Conservation (phyloP, 2,113 vertebrate genomes). For the Sinocyclocheilus rhinocerous region DNA sequence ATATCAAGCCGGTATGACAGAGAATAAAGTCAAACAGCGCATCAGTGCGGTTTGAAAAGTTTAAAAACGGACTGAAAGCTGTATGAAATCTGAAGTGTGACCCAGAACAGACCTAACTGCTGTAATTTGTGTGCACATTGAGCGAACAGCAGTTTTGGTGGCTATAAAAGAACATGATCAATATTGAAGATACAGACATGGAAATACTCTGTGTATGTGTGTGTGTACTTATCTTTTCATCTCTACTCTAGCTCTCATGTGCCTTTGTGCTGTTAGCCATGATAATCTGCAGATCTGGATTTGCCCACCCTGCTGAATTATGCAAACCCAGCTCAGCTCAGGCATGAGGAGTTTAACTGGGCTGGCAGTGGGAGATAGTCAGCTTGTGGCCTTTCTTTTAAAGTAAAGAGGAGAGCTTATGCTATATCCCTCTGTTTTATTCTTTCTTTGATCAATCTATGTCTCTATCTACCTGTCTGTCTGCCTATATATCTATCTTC, state of each 20-base stretch:
- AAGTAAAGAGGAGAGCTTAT: slow-evolving; percentile 27
- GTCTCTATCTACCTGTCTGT: neutral
- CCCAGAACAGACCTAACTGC: neutral
- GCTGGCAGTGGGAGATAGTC: neutral
- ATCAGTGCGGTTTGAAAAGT: neutral
- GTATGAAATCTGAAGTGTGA: neutral
- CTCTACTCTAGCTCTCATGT: slow-evolving; percentile 9
- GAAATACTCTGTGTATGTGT: neutral
- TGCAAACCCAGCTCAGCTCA: too few species aligned
- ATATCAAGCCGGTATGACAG: slow-evolving; percentile 10
- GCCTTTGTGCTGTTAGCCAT: slow-evolving; percentile 41
- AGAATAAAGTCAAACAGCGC: slow-evolving; percentile 4
- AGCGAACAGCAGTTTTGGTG: neutral
- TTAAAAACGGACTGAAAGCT: neutral
- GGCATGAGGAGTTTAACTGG: too few species aligned
- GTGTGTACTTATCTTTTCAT: slow-evolving; percentile 29
- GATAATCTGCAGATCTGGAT: slow-evolving; percentile 46
- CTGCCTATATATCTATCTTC: neutral
- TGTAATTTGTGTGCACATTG: neutral
- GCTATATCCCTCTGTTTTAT: neutral
- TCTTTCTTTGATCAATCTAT: slow-evolving; percentile 2
- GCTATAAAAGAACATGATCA: neutral
- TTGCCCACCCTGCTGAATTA: too few species aligned
- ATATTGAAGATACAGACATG: neutral
- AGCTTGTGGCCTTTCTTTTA: slow-evolving; percentile 49